Base-by-base conservation (phyloP, 2,113 vertebrate species). In the Actinemys pallida region DNA sequence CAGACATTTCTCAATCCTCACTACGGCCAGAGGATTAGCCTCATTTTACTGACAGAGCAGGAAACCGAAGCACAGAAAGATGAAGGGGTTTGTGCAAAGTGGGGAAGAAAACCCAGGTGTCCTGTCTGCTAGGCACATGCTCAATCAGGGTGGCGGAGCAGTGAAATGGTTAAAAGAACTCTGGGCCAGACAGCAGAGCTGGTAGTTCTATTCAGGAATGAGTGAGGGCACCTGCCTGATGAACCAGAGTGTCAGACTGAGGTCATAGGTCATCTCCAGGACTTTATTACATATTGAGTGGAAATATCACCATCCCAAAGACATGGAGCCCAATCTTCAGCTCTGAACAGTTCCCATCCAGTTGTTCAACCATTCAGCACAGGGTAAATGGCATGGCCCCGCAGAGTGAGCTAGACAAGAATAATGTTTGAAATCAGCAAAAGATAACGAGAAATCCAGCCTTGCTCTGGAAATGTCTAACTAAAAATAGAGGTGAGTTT, bases 401-500 rank as follows among this genome's bases (percentile, higher is more conserved):
- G 12, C 42, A 12, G 12, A 47, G 42, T 14, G 81, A 50, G n/a
- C 0, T 4, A 0, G 20, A 24, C 85, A 54, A 50, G 17, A 54
- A 72, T 52, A 78, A 80, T 49, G 50, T 54, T 35, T 84, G 22
- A 90, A 94, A 92, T n/a, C 85, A 75, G 75, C 86, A 90, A 78
- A 80, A 87, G 90, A 90, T 87, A 89, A 90, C 0, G 0, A 87
- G 88, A 86, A 80, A 88, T 80, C 76, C 87, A 84, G 80, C 78
- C 79, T 53, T 89, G 65, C 50, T 0, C 0, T 86, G 65, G 79
- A 88, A 94, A 57, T 0, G 0, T 53, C 57, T 47, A 89, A 12
- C 94, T 97, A 96, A 96, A 97, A 96, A 97, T 96, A 97, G 96
- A 93, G 96, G 80, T 88, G 25, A 87, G 94, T 80, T 84, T 93